phyloP scores from a whole-genome alignment of 2,888 invertebrate genomes.

The Sicus ferrugineus region DNA sequence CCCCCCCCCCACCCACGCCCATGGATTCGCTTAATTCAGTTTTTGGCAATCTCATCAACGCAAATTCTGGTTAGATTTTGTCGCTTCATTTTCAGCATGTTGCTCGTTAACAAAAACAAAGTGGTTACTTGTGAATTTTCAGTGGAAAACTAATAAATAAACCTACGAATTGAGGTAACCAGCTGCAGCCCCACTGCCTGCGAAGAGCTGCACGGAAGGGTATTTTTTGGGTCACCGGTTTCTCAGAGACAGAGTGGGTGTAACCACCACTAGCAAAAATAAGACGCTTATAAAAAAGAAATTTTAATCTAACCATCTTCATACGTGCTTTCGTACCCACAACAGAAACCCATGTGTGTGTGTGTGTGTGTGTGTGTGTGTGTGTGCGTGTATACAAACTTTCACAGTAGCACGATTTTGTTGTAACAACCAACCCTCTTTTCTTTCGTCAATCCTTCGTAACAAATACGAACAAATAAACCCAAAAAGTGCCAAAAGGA shows the following conservation, averaged over 20 bases:
- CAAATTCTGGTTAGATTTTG: not conserved
- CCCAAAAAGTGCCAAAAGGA: conserved; percentile 16
- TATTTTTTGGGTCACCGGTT: conserved; percentile 4
- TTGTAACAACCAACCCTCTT: not conserved
- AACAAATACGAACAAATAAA: conserved; percentile 22
- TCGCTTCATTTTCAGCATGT: not conserved
- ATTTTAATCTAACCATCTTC: not conserved
- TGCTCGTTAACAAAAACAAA: conserved; percentile 10
- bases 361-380: not conserved
- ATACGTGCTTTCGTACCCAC: not conserved
- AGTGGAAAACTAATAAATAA: conserved; percentile 1
- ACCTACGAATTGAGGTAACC: not conserved
- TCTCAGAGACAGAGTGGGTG: not conserved
- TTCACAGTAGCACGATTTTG: conserved; percentile 4
- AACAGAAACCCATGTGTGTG: not conserved
- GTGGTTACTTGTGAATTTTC: not conserved
- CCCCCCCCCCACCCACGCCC: not conserved
- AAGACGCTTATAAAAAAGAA: not conserved
- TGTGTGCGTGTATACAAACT: conserved; percentile 4
- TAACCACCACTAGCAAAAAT: not conserved
- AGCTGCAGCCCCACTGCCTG: not conserved
- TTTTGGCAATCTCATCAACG: not conserved
- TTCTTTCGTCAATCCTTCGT: too few species aligned
- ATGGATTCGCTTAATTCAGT: too few species aligned
- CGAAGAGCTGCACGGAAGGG: not conserved